phyloP scores from a whole-genome alignment of 2,797 vertebrate genomes.

The Poecile montanus region DNA sequence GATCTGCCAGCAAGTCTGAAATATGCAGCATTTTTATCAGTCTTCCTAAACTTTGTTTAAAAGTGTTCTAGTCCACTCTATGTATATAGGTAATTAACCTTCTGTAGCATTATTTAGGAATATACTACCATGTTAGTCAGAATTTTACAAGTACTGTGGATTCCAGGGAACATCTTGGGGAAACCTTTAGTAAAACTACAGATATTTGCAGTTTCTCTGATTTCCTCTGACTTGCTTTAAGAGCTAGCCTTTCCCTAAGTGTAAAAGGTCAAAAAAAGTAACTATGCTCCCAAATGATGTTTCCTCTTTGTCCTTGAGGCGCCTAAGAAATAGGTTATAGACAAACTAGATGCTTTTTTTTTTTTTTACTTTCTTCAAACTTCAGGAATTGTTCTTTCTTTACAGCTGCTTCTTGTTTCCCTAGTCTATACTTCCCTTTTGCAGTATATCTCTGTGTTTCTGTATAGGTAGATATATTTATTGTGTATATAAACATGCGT shows the following conservation, averaged over 20 bases:
- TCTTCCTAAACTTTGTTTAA: not conserved
- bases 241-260: not conserved
- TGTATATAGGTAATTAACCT: not conserved
- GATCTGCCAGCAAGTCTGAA: not conserved
- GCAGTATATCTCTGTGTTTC: not conserved
- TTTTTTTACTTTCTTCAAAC: not conserved
- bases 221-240: not conserved
- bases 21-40: not conserved
- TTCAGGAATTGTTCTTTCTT: not conserved
- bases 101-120: not conserved
- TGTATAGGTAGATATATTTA: not conserved
- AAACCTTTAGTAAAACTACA: not conserved
- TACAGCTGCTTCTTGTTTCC: not conserved
- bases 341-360: not conserved
- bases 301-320: not conserved
- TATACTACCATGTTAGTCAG: not conserved
- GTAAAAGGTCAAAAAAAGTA: not conserved
- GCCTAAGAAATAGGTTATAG: not conserved
- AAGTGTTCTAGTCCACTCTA: not conserved
- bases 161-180: not conserved
- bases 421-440: not conserved
- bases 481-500: not conserved
- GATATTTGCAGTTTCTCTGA: not conserved
- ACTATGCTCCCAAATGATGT: not conserved
- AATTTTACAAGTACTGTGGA: not conserved